Percentiles rank a stretch among this genome's conserved stretches.
phyloP scores from a whole-genome alignment of 2,888 invertebrate genomes.

The Ditula angustiorana region DNA sequence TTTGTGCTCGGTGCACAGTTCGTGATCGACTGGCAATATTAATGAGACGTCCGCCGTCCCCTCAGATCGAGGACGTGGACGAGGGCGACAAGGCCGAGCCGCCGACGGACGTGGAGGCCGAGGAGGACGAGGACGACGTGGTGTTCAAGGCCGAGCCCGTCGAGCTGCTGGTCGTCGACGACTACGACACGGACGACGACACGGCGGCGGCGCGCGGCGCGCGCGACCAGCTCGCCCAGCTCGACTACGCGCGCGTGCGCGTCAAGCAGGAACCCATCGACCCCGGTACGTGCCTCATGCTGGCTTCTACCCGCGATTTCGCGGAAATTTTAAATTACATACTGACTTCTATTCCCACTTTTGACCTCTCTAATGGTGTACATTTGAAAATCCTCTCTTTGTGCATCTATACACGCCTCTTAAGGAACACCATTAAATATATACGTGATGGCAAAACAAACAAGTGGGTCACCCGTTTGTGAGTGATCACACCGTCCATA shows the following conservation, averaged over 20 bases:
- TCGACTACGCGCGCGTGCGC: constrained; percentile 80
- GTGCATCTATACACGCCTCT: too few species aligned
- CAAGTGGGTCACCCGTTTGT: too few species aligned
- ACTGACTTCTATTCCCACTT: background rate
- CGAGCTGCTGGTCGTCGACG: constrained; percentile 87
- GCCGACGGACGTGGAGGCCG: constrained; percentile 30
- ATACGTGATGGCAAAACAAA: too few species aligned
- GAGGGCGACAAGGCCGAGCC: background rate
- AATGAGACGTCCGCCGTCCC: background rate
- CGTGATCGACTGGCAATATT: too few species aligned
- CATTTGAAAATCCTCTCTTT: too few species aligned
- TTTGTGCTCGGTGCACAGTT: too few species aligned
- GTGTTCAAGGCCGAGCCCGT: constrained; percentile 89
- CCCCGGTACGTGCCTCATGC: constrained; percentile 71
- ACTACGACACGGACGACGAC: constrained; percentile 86
- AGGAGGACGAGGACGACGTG: constrained; percentile 88
- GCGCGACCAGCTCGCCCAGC: constrained; percentile 60
- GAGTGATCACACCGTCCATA: too few species aligned
- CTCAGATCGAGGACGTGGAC: constrained; percentile 19
- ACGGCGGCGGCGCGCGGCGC: constrained; percentile 60
- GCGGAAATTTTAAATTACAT: background rate
- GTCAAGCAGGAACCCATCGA: constrained; percentile 90
- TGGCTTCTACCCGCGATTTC: background rate
- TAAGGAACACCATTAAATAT: too few species aligned
- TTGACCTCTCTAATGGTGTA: too few species aligned